These are phyloP conservation scores for Rhaphigaster nebulosa DNA, from an alignment of 2,888 invertebrate species.

Conservation along the genomic window DNA sequence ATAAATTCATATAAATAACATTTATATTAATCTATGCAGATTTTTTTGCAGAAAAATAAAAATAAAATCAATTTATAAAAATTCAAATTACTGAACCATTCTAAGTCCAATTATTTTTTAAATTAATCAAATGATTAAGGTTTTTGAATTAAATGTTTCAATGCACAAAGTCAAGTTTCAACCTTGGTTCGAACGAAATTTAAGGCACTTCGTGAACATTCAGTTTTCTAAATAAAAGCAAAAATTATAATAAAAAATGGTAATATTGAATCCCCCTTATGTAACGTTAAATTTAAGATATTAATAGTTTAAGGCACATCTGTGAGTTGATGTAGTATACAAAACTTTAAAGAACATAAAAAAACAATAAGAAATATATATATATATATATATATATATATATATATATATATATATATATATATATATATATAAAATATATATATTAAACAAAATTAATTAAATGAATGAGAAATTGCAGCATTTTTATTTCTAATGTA, in stretches of 20 bases:
- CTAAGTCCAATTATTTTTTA: not conserved
- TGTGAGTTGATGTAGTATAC: conserved; percentile 13
- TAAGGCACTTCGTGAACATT: conserved; percentile 30
- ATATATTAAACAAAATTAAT: not conserved
- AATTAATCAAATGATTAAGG: not conserved
- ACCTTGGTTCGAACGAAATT: conserved; percentile 20
- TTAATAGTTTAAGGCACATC: conserved; percentile 4
- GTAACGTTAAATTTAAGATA: not conserved
- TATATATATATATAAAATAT: not conserved
- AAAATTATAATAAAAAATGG: not conserved
- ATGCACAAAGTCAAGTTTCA: not conserved
- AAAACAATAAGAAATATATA: not conserved
- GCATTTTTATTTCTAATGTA: conserved; percentile 13
- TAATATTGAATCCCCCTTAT: not conserved
- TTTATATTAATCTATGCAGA: not conserved
- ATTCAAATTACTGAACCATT: not conserved
- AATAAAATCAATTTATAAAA: not conserved
- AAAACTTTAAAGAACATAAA: not conserved
- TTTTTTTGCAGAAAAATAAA: not conserved
- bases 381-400: not conserved
- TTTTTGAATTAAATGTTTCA: not conserved
- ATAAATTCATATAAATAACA: not conserved
- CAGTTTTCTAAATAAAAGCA: not conserved
- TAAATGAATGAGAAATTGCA: not conserved
- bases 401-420: no score